Conservation (phyloP, 1,140 invertebrate species). For the Ditylenchus dipsaci region DNA sequence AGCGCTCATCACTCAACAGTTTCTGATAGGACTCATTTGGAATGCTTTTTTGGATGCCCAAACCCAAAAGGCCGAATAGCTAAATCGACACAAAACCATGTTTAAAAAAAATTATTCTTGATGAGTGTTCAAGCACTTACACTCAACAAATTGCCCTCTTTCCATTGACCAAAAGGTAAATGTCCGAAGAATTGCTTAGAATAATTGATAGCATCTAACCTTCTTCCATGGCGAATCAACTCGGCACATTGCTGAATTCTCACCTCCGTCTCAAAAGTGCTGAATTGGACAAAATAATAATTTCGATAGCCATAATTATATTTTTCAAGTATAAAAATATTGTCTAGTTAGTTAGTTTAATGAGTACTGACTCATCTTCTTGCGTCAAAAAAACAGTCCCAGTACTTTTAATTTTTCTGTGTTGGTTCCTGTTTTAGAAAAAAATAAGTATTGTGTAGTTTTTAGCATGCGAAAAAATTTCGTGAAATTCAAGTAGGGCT, state of each 20-base stretch:
- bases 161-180: slow-evolving; percentile 21
- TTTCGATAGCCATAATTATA: no score
- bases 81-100: slow-evolving; percentile 11
- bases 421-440: no score
- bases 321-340: no score
- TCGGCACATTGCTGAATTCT: slow-evolving; percentile 92
- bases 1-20: slow-evolving; percentile 43
- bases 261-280: slow-evolving; percentile 72
- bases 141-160: slow-evolving; percentile 19
- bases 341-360: no score
- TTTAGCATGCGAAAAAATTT: no score
- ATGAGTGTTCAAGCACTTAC: slow-evolving; percentile 6
- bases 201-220: slow-evolving; percentile 79
- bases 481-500: no score
- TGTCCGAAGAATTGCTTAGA: slow-evolving; percentile 35
- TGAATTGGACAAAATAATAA: slow-evolving; percentile 19
- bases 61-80: slow-evolving; percentile 33
- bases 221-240: slow-evolving; percentile 75
- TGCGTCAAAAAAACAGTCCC: no score
- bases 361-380: no score
- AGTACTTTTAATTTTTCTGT: no score
- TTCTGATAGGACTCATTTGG: slow-evolving; percentile 20
- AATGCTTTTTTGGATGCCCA: slow-evolving; percentile 15
- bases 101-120: background rate
- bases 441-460: no score